These are phyloP conservation scores for Lagothrix lagotricha DNA, from an alignment of 2,797 vertebrate genomes.

Conservation along the genomic window DNA sequence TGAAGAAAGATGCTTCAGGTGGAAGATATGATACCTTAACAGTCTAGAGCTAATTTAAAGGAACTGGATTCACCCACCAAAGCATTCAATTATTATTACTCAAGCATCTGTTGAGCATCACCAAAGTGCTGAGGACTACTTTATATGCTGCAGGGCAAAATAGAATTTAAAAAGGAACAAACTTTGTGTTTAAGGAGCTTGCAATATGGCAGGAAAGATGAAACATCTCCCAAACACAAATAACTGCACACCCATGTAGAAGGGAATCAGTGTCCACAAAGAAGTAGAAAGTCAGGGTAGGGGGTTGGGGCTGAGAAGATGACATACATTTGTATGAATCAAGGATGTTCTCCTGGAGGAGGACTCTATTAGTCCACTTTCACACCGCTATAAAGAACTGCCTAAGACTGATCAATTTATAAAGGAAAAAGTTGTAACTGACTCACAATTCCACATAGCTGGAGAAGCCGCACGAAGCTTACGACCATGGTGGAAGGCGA, in stretches of 20 bases:
- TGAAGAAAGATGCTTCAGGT: background rate
- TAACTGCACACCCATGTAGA: fast-evolving
- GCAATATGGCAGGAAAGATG: background rate
- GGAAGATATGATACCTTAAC: background rate
- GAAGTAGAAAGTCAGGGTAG: background rate
- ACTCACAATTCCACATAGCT: background rate
- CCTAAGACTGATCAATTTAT: background rate
- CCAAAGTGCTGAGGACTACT: background rate
- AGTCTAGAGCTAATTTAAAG: background rate
- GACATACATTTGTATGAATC: background rate
- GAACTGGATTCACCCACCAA: background rate
- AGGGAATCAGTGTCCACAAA: background rate
- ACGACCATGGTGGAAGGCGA: background rate
- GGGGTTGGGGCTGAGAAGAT: background rate
- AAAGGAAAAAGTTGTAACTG: background rate
- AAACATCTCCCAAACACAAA: background rate
- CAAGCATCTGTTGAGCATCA: background rate
- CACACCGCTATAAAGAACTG: background rate
- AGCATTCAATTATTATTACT: background rate
- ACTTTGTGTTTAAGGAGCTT: background rate
- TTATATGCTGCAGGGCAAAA: background rate
- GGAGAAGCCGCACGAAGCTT: background rate
- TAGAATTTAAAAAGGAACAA: background rate
- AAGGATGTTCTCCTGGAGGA: background rate
- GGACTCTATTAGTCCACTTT: background rate